Percentiles rank a stretch among this genome's conserved stretches.
Evolutionary conservation across 2,888 invertebrate species (phyloP).

Genomic region (Myathropa florea): DNA sequence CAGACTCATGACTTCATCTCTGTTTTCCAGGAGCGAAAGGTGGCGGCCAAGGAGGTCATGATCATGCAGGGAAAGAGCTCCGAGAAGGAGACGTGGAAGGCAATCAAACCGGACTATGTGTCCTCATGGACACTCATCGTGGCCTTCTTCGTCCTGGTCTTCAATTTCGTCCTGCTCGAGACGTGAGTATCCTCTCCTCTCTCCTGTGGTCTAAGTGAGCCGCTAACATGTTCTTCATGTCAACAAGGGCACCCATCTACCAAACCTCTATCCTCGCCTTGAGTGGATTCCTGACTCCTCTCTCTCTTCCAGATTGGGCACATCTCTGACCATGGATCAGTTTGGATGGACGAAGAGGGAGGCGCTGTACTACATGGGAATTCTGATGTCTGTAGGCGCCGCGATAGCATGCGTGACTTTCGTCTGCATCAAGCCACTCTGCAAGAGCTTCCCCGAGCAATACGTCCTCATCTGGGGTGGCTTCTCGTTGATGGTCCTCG

Average conservation of each 20-base stretch:
- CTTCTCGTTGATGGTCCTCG: conserved; percentile 89
- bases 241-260: no score
- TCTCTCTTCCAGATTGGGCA: conserved; percentile 84
- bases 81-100: conserved; percentile 88
- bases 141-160: conserved; percentile 91
- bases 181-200: conserved; percentile 86
- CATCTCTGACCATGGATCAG: conserved; percentile 93
- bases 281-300: no score
- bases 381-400: conserved; percentile 90
- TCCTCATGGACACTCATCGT: conserved; percentile 89
- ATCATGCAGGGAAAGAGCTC: conserved; percentile 85
- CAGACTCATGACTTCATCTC: background rate
- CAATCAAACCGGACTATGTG: conserved; percentile 87
- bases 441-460: conserved; percentile 87
- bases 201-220: no score
- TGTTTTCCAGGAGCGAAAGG: conserved; percentile 83
- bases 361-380: conserved; percentile 90
- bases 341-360: conserved; percentile 91
- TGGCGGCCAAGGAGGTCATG: conserved; percentile 91
- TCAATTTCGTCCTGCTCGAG: conserved; percentile 93
- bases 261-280: background rate
- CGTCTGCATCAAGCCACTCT: conserved; percentile 86
- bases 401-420: conserved; percentile 89
- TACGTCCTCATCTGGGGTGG: conserved; percentile 91
- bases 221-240: no score